Conservation (phyloP, 1,140 invertebrate species). For the Zaprionus ornatus region DNA sequence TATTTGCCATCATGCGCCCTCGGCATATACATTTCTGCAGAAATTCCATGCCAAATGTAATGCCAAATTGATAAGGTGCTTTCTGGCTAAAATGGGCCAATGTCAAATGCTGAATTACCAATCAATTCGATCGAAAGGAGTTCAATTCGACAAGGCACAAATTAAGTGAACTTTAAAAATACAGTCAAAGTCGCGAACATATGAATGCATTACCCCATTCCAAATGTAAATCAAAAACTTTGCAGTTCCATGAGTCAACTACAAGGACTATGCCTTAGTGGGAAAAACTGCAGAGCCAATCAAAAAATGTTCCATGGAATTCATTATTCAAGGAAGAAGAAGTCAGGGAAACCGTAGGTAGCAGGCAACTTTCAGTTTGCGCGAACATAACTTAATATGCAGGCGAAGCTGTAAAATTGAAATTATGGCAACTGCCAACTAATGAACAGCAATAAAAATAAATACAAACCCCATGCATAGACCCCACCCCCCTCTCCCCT, state of each 20-base stretch:
- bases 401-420: constrained; percentile 61
- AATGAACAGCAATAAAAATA: constrained; percentile 79
- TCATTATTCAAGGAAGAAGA: not conserved
- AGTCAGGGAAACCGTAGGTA: not conserved
- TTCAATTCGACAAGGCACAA: not conserved
- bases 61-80: not conserved
- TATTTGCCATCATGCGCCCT: constrained; percentile 36
- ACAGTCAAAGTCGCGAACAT: not conserved
- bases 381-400: constrained; percentile 31
- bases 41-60: constrained; percentile 4
- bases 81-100: not conserved
- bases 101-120: not conserved
- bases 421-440: constrained; percentile 73
- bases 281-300: constrained; percentile 20
- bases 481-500: not conserved
- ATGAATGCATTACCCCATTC: not conserved
- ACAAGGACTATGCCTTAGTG: not conserved
- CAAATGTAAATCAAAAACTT: not conserved
- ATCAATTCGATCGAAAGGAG: not conserved
- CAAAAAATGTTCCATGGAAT: constrained; percentile 23
- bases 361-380: constrained; percentile 7
- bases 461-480: constrained; percentile 43
- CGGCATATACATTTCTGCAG: not conserved
- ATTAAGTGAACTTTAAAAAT: not conserved
- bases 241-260: not conserved